Percentiles rank a stretch among this genome's conserved stretches.
Evolutionary conservation across 2,113 vertebrate species (phyloP).

Genomic region (Dendrocopos noguchii): DNA sequence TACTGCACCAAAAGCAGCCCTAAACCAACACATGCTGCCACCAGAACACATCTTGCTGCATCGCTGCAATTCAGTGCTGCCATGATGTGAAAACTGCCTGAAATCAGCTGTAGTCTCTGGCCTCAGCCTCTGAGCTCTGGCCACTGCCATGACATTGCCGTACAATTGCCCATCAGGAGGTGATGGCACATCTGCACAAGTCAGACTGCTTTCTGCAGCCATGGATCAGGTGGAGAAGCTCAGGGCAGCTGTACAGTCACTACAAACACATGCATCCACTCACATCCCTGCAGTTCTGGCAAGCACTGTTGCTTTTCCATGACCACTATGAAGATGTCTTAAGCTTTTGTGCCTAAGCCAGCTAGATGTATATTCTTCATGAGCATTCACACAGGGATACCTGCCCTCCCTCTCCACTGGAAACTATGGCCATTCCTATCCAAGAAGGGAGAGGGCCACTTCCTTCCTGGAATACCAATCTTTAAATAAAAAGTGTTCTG

Average conservation of each 20-base stretch:
- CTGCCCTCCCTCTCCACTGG: neutral
- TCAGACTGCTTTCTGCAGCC: neutral
- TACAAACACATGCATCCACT: rapidly evolving
- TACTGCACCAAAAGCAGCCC: neutral
- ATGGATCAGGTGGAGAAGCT: rapidly evolving
- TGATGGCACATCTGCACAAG: neutral
- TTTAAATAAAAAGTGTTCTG: neutral
- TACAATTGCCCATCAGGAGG: rapidly evolving
- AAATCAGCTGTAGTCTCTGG: neutral
- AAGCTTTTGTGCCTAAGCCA: neutral
- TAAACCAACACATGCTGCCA: neutral
- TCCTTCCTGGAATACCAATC: neutral
- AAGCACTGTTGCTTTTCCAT: neutral
- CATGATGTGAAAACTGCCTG: rapidly evolving
- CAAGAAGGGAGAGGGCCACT: neutral
- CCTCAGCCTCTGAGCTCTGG: neutral
- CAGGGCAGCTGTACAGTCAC: neutral
- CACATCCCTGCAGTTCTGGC: neutral
- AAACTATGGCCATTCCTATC: neutral
- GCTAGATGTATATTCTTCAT: neutral
- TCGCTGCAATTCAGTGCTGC: neutral
- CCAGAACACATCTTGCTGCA: rapidly evolving
- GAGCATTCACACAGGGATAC: neutral
- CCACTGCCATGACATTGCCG: neutral
- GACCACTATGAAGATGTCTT: neutral